phyloP scores from a whole-genome alignment of 2,888 invertebrate genomes.

The Drosophila fungiperda region DNA sequence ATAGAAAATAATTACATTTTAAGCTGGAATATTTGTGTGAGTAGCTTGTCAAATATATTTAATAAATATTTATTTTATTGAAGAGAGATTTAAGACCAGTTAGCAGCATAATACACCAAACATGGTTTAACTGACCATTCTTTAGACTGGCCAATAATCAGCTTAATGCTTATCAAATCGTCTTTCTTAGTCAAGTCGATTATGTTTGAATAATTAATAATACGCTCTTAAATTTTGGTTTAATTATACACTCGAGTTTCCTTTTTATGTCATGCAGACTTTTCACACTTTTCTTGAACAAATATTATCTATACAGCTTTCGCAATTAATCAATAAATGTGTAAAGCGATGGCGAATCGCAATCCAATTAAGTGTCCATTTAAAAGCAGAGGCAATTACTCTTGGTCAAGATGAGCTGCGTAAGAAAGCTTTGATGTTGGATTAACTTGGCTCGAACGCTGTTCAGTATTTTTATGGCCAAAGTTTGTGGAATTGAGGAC shows the following conservation, averaged over 20 bases:
- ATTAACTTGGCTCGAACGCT: constrained; percentile 24
- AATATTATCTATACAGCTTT: constrained; percentile 9
- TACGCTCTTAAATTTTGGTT: not conserved
- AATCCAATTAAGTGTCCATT: constrained; percentile 53
- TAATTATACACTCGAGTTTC: not conserved
- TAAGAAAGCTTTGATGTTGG: constrained; percentile 34
- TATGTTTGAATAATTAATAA: not conserved
- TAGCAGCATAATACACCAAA: not conserved
- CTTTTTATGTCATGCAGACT: not conserved
- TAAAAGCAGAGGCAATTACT: constrained; percentile 33
- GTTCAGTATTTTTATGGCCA: constrained; percentile 61
- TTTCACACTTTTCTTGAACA: not conserved
- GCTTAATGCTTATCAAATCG: not conserved
- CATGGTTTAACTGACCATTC: not conserved
- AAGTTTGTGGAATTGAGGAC: constrained; percentile 50
- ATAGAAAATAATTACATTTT: not conserved
- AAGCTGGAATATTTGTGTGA: not conserved
- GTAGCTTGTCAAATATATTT: not conserved
- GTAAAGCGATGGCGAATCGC: constrained; percentile 7
- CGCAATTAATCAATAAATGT: constrained; percentile 12
- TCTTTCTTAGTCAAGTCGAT: not conserved
- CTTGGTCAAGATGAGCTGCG: constrained; percentile 10
- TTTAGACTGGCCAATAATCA: not conserved
- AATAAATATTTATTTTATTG: not conserved
- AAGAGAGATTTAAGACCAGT: not conserved